Evolutionary conservation across 2,113 vertebrate species (phyloP).

Genomic region (Perccottus glenii): DNA sequence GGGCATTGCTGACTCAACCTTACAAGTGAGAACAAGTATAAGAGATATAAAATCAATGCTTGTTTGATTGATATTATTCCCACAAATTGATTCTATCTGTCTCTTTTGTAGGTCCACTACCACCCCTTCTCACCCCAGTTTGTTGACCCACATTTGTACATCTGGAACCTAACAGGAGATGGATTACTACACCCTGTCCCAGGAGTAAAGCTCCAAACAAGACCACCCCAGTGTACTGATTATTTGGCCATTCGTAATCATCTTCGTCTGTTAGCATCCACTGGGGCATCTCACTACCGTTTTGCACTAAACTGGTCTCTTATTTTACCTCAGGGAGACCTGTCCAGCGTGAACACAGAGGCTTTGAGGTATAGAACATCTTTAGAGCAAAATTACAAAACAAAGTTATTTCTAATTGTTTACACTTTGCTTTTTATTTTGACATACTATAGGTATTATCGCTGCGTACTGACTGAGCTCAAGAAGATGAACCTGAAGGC

Average conservation of each 20-base stretch:
- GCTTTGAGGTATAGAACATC: constrained; percentile 74
- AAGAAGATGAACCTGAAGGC: constrained; percentile 79
- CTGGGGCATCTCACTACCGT: constrained; percentile 87
- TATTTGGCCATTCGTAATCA: constrained; percentile 87
- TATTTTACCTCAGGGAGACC: constrained; percentile 86
- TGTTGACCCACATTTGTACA: constrained; percentile 87
- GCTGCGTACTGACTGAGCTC: constrained; percentile 86
- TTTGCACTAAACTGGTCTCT: constrained; percentile 94
- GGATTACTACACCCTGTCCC: constrained; percentile 80
- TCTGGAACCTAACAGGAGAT: constrained; percentile 92
- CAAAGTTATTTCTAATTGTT: neutral
- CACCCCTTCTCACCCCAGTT: constrained; percentile 91
- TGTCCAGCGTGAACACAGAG: constrained; percentile 79
- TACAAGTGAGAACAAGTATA: constrained; percentile 82
- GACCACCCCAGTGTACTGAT: constrained; percentile 88
- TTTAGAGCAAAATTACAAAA: neutral
- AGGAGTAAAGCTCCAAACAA: constrained; percentile 84
- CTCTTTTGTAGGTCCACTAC: constrained; percentile 81
- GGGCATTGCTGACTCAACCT: constrained; percentile 89
- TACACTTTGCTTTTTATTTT: constrained; percentile 12
- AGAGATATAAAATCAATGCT: neutral
- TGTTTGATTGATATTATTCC: no score
- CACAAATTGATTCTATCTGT: neutral
- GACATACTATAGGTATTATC: constrained; percentile 81
- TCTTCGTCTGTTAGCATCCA: constrained; percentile 81